A percentile compares a stretch with the other conserved stretches of the same genome.
These are phyloP conservation scores for Malacoctenus gilli DNA, from an alignment of 2,797 vertebrate genomes.

Conservation along the genomic window DNA sequence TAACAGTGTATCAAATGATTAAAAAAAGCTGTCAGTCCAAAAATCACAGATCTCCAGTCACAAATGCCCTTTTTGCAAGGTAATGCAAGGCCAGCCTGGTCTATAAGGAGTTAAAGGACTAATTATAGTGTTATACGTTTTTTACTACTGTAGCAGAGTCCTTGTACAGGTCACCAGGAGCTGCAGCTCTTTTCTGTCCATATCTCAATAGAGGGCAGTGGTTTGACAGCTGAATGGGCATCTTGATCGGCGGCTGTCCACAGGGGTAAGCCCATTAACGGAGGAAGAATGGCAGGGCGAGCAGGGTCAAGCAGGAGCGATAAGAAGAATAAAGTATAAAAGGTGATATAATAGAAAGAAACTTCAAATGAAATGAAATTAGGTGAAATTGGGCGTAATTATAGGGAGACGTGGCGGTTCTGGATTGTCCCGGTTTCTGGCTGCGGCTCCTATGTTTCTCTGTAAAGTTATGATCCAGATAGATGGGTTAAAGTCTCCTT, in stretches of 20 bases:
- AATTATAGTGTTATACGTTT: conserved; percentile 38
- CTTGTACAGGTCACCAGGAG: conserved; percentile 59
- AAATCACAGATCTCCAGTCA: too few species aligned
- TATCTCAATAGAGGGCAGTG: conserved; percentile 54
- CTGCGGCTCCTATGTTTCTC: conserved; percentile 9
- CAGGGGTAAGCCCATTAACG: conserved; percentile 70
- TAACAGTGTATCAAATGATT: too few species aligned
- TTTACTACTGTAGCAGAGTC: conserved; percentile 53
- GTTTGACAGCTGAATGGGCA: conserved; percentile 72
- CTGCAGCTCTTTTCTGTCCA: conserved; percentile 45
- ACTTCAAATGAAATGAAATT: conserved; percentile 67
- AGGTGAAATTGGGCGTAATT: conserved; percentile 55
- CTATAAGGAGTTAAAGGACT: conserved; percentile 29
- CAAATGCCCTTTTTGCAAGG: too few species aligned
- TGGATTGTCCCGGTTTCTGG: conserved; percentile 12
- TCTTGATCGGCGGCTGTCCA: conserved; percentile 70
- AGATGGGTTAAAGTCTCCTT: too few species aligned
- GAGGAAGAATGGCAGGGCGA: conserved; percentile 61
- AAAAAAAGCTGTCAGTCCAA: background rate
- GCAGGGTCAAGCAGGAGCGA: conserved; percentile 64
- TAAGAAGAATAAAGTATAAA: conserved; percentile 63
- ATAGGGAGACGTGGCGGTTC: conserved; percentile 26
- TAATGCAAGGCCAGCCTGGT: background rate
- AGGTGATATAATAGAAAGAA: conserved; percentile 65
- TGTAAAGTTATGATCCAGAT: background rate